Percentiles rank a stretch among this genome's conserved stretches.
These are phyloP conservation scores for Artibeus jamaicensis DNA, from an alignment of 2,797 vertebrate species.

Conservation along the genomic window DNA sequence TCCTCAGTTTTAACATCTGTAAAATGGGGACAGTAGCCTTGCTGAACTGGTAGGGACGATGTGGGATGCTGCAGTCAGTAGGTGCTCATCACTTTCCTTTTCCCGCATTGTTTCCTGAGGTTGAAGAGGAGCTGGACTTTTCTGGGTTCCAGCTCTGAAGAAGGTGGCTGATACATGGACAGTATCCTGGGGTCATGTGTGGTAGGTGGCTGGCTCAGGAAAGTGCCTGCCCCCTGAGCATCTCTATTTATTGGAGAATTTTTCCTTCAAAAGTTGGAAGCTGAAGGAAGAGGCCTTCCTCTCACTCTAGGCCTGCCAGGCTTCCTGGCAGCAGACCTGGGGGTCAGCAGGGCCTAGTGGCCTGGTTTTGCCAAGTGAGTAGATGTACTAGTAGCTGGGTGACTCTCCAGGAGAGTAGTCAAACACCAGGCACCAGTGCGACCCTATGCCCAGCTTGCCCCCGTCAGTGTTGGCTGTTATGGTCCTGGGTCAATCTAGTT, in stretches of 20 bases:
- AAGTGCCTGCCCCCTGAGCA: not conserved
- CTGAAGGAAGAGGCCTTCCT: constrained; percentile 47
- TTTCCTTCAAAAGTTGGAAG: constrained; percentile 71
- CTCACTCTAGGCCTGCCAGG: constrained; percentile 45
- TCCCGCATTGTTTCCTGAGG: not conserved
- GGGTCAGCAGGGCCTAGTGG: constrained; percentile 60
- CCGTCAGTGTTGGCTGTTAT: not conserved
- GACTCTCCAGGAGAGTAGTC: not conserved
- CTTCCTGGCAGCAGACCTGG: constrained; percentile 59
- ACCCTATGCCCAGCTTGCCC: not conserved
- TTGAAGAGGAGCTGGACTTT: not conserved
- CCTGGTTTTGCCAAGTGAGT: constrained; percentile 54
- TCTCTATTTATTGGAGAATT: constrained; percentile 14
- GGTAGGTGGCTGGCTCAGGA: not conserved
- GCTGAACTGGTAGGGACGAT: not conserved
- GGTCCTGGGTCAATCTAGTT: not conserved
- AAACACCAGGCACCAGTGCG: not conserved
- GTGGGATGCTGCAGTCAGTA: not conserved
- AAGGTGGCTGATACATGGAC: not conserved
- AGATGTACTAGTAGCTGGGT: constrained; percentile 33
- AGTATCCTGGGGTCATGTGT: not conserved
- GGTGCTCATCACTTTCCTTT: not conserved
- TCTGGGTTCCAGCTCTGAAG: not conserved
- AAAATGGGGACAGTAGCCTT: not conserved
- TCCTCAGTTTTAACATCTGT: not conserved